These are phyloP conservation scores for Brachypterus glaber DNA, from an alignment of 2,888 invertebrate species.

Conservation along the genomic window DNA sequence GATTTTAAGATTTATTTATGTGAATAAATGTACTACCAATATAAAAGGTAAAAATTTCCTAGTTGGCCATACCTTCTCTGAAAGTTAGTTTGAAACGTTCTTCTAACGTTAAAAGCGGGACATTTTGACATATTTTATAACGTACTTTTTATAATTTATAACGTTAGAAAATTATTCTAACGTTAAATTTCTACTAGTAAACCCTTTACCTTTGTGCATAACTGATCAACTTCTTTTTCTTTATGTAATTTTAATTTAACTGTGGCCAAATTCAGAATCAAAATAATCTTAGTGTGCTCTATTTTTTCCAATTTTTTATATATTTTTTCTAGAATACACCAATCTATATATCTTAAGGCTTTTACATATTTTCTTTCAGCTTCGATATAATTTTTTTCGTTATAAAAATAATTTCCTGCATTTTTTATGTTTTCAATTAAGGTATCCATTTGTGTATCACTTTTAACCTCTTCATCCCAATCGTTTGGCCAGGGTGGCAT, in stretches of 20 bases:
- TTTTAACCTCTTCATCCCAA: conserved; percentile 39
- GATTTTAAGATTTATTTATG: too few species aligned
- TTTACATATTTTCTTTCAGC: conserved; percentile 73
- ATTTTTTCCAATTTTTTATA: conserved; percentile 27
- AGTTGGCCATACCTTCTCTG: too few species aligned
- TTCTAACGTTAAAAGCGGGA: too few species aligned
- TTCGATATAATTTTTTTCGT: conserved; percentile 48
- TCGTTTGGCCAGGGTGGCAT: conserved; percentile 74
- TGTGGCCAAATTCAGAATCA: conserved; percentile 65
- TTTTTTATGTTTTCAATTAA: conserved; percentile 55
- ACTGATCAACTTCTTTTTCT: conserved; percentile 50
- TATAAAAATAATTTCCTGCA: conserved; percentile 63
- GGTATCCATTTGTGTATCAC: conserved; percentile 32
- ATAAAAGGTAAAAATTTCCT: too few species aligned
- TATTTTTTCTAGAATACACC: conserved; percentile 34
- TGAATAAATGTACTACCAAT: too few species aligned
- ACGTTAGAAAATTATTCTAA: too few species aligned
- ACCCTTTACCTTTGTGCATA: conserved; percentile 63
- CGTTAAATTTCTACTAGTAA: too few species aligned
- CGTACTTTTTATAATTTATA: too few species aligned
- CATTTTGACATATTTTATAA: too few species aligned
- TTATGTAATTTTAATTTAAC: conserved; percentile 57
- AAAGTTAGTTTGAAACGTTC: too few species aligned
- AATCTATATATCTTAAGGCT: conserved; percentile 61
- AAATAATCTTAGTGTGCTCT: conserved; percentile 40